Evolutionary conservation across 2,113 vertebrate species (phyloP).

Genomic region (Ptychochromis oligacanthus): DNA sequence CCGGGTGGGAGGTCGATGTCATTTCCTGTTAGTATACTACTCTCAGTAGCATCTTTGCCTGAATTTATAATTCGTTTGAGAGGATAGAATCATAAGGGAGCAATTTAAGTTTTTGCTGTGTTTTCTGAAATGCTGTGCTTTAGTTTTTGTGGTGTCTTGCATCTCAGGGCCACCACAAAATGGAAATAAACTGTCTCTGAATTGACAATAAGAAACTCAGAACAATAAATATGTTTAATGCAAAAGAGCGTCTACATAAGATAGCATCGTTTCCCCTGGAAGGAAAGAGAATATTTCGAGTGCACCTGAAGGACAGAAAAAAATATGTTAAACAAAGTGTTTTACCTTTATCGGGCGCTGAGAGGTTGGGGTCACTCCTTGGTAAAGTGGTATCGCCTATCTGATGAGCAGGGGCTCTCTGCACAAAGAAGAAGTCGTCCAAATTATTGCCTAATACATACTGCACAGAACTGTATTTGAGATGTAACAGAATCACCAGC

Average conservation of each 20-base stretch:
- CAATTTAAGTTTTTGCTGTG: background rate
- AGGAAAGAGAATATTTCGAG: background rate
- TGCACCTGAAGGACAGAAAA: background rate
- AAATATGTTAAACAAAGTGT: background rate
- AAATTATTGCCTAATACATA: background rate
- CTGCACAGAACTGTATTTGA: background rate
- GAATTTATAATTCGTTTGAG: background rate
- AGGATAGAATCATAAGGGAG: background rate
- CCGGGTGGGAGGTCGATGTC: too few species aligned
- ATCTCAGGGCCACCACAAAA: background rate
- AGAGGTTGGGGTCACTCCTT: conserved; percentile 92
- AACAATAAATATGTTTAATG: background rate
- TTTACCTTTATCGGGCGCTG: conserved; percentile 92
- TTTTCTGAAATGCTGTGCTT: background rate
- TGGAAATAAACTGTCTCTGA: background rate
- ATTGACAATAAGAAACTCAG: background rate
- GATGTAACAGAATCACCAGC: background rate
- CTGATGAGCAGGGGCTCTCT: conserved; percentile 91
- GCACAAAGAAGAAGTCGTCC: conserved; percentile 23
- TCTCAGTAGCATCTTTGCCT: too few species aligned
- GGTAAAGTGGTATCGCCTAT: conserved; percentile 90
- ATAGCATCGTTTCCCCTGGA: background rate
- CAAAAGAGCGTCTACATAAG: background rate
- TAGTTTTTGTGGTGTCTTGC: background rate
- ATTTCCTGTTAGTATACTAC: too few species aligned